Evolutionary conservation across 1,140 invertebrate species (phyloP), one percentile per base, ranked within the genome.

Genomic region (Eumaeus atala): DNA sequence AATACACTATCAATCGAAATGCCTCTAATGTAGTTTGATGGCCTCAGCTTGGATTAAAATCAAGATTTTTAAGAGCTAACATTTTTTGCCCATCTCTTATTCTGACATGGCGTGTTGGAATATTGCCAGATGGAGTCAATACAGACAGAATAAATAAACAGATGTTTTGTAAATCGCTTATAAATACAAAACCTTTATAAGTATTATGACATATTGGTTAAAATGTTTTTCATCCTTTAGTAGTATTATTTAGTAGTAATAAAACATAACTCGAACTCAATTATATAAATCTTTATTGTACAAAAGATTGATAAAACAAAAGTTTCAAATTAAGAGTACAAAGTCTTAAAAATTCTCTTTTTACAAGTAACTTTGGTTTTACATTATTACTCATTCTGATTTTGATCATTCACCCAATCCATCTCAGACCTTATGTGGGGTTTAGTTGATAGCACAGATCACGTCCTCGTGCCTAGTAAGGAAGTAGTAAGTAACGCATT

Each of bases 81-180:
- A 9, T 44, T 14, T 44, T 44, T 44, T 44, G 7, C 40, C 6
- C 14, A 14, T 17, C 7, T 44, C 48, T 55, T 54, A 58, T 53
- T 57, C 59, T 59, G 53, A 58, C 56, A 60, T 59, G 47, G 56
- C 42, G 52, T 55, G 48, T 76, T 78, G 75, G 73, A 63, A 38
- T 58, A 48, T 50, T 74, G 69, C 72, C 72, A 72, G 64, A 62
- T 62, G 64, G 63, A 62, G 69, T 72, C 64, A 58, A 70, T 68
- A 69, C 72, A 65, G 65, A 58, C 67, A 66, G 16, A 51, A 58
- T 65, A 73, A 51, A 65, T 66, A 71, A 69, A 71, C 64, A 70
- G 33, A 62, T 59, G 16, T 44, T 44, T 44, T 16, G 40, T 44
- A 16, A 44, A 44, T 17, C 40, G 16, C 16, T 44, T 44, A 16